Percentiles rank a stretch among this genome's conserved stretches.
These are phyloP conservation scores for Limnephilus auricula DNA, from an alignment of 2,888 invertebrate species.

Conservation along the genomic window DNA sequence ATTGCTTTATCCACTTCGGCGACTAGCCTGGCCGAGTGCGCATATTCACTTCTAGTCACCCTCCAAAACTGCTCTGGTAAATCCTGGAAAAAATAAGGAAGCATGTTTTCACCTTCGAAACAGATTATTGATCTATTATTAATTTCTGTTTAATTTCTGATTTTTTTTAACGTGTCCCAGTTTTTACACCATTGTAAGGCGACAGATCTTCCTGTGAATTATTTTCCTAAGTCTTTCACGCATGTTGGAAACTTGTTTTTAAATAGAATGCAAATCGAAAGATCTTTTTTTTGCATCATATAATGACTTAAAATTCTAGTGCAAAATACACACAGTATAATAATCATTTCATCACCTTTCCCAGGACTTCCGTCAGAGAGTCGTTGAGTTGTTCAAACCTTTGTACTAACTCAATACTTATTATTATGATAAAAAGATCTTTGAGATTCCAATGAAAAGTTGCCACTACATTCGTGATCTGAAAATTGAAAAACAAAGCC, in stretches of 20 bases:
- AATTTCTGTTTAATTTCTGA: too few relatives aligned
- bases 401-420: constrained; percentile 82
- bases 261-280: neutral
- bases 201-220: neutral
- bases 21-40: constrained; percentile 79
- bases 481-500: constrained; percentile 66
- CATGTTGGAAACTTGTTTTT: neutral
- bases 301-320: neutral
- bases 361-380: constrained; percentile 73
- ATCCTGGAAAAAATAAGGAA: constrained; percentile 70
- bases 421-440: constrained; percentile 85
- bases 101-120: neutral
- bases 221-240: neutral
- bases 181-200: neutral
- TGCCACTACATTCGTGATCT: constrained; percentile 78
- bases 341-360: constrained; percentile 72
- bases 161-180: neutral
- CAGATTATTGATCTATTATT: neutral
- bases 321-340: neutral
- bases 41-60: constrained; percentile 81
- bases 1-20: constrained; percentile 79
- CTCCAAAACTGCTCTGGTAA: constrained; percentile 82
- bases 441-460: constrained; percentile 87
- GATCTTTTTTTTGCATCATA: too few relatives aligned
- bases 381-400: constrained; percentile 82